Conservation (phyloP, 2,888 invertebrate species). For the Hirtodrosophila confusa region DNA sequence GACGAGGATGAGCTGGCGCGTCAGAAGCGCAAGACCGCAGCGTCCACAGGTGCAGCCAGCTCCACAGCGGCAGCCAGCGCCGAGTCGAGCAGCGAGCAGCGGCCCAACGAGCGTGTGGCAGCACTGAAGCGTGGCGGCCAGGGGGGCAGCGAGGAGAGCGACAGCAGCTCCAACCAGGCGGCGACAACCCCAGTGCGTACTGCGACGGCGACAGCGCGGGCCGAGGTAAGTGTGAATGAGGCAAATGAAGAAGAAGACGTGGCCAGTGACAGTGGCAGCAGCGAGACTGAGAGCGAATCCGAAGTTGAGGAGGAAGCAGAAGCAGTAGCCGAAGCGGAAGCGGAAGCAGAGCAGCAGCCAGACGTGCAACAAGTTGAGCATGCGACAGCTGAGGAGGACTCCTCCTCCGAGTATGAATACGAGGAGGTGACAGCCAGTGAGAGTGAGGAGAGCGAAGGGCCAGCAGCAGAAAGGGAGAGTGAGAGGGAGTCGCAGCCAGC, state of each 20-base stretch:
- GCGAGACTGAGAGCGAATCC: conserved; percentile 40
- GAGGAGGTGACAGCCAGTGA: conserved; percentile 63
- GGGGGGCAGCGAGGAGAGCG: conserved; percentile 85
- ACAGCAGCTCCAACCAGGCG: conserved; percentile 85
- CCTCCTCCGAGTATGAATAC: conserved; percentile 58
- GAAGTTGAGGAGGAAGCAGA: conserved; percentile 30
- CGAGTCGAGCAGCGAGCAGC: conserved; percentile 82
- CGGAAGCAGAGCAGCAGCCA: neutral
- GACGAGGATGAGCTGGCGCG: conserved; percentile 94
- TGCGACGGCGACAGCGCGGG: conserved; percentile 89
- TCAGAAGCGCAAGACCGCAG: conserved; percentile 90
- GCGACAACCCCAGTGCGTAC: conserved; percentile 87
- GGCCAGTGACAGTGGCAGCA: conserved; percentile 55
- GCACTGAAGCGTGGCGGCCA: conserved; percentile 84
- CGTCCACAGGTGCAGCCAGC: conserved; percentile 83
- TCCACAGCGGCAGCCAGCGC: conserved; percentile 78
- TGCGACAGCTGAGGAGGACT: conserved; percentile 7
- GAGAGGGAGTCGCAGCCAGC: conserved; percentile 6
- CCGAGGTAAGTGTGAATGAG: conserved; percentile 89
- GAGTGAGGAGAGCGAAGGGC: conserved; percentile 39
- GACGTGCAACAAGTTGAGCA: neutral
- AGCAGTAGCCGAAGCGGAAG: conserved; percentile 17
- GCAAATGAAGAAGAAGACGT: conserved; percentile 75
- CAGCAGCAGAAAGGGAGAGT: conserved; percentile 7
- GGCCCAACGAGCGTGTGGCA: conserved; percentile 85